These are phyloP conservation scores for Cheilosia pagana DNA, from an alignment of 2,888 invertebrate species.

Conservation along the genomic window DNA sequence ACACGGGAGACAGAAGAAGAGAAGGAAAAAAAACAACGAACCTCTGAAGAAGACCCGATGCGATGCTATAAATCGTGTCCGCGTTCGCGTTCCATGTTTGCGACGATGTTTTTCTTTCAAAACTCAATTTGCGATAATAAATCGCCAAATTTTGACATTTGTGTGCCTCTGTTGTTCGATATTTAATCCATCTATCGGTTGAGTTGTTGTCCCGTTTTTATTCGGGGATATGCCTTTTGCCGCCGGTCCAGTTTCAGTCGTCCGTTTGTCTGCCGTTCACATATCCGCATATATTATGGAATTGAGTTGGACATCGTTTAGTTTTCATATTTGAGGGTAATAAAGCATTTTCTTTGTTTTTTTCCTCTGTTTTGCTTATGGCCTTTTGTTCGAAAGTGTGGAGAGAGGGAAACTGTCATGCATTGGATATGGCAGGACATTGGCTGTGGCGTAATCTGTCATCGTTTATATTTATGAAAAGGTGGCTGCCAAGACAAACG, in stretches of 20 bases:
- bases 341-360: constrained; percentile 36
- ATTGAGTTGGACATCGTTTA: constrained; percentile 59
- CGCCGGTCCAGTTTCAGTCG: constrained; percentile 46
- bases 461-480: constrained; percentile 16
- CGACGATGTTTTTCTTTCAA: constrained; percentile 69
- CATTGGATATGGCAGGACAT: neutral
- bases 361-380: neutral
- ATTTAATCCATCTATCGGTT: constrained; percentile 71
- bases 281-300: constrained; percentile 64
- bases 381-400: neutral
- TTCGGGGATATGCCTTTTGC: constrained; percentile 28
- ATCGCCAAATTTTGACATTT: constrained; percentile 75
- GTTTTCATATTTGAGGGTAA: constrained; percentile 60
- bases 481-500: neutral
- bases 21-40: constrained; percentile 3
- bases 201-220: constrained; percentile 44
- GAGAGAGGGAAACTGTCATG: neutral
- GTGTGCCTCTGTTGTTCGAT: constrained; percentile 66
- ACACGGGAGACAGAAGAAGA: constrained; percentile 1
- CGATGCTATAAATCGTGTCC: constrained; percentile 64
- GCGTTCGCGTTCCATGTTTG: constrained; percentile 46
- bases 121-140: constrained; percentile 75
- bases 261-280: constrained; percentile 64
- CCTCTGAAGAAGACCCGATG: constrained; percentile 26
- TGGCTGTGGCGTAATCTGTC: constrained; percentile 6